These are phyloP conservation scores for Melikaiella ostensackeni DNA, from an alignment of 2,888 invertebrate species.

Conservation along the genomic window DNA sequence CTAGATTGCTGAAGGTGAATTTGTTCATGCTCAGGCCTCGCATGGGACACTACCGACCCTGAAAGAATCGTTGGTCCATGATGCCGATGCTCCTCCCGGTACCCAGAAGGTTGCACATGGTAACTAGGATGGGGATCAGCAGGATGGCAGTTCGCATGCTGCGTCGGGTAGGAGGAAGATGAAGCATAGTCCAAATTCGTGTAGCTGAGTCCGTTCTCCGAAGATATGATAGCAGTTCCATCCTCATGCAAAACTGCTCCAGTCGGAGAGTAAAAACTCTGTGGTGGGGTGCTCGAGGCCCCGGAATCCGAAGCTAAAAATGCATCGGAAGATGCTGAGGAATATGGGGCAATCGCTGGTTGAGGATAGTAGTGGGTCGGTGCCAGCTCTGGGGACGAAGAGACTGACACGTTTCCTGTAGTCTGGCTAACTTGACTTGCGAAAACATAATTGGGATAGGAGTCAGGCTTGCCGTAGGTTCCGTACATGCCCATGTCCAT, in stretches of 20 bases:
- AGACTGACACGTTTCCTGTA: slow-evolving; percentile 79
- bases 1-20: slow-evolving; percentile 72
- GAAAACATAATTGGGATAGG: slow-evolving; percentile 73
- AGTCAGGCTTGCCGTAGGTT: slow-evolving; percentile 75
- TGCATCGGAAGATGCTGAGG: slow-evolving; percentile 73
- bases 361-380: slow-evolving; percentile 73
- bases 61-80: slow-evolving; percentile 59
- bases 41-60: slow-evolving; percentile 59
- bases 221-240: slow-evolving; percentile 86
- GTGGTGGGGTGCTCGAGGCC: slow-evolving; percentile 67
- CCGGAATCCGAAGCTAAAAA: slow-evolving; percentile 67
- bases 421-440: slow-evolving; percentile 64
- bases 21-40: slow-evolving; percentile 66
- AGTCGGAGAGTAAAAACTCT: slow-evolving; percentile 70
- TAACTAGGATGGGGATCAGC: slow-evolving; percentile 76
- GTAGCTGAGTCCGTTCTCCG: slow-evolving; percentile 92
- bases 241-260: slow-evolving; percentile 75
- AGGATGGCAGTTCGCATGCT: slow-evolving; percentile 55
- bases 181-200: slow-evolving; percentile 90
- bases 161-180: slow-evolving; percentile 68
- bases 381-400: slow-evolving; percentile 73
- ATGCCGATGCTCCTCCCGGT: slow-evolving; percentile 77
- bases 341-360: slow-evolving; percentile 72
- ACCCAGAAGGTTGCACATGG: slow-evolving; percentile 76
- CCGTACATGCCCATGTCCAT: slow-evolving; percentile 91